These are phyloP conservation scores for Artemia sinica DNA, from an alignment of 2,888 invertebrate species.

Conservation along the genomic window DNA sequence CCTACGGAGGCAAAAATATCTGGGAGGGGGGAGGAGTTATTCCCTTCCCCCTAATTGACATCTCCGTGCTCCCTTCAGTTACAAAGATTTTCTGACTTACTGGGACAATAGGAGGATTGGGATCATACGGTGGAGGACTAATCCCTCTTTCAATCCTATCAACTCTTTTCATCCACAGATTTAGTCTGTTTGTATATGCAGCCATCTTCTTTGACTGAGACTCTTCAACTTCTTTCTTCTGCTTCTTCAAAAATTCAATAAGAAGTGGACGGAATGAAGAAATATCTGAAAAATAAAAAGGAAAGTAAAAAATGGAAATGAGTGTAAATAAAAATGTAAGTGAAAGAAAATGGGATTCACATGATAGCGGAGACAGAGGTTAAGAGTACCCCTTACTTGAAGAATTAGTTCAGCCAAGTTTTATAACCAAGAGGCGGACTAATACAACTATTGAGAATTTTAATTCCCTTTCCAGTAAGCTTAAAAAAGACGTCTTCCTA, in stretches of 20 bases:
- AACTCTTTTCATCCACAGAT: neutral
- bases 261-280: conserved; percentile 12
- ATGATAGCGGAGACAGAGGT: too few species aligned
- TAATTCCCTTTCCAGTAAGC: too few species aligned
- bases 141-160: conserved; percentile 9
- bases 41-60: neutral
- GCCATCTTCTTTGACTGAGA: neutral
- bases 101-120: neutral
- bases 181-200: neutral
- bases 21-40: too few species aligned
- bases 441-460: too few species aligned
- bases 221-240: conserved; percentile 1
- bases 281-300: neutral
- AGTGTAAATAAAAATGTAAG: too few species aligned
- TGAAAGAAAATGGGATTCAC: too few species aligned
- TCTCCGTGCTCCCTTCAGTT: too few species aligned
- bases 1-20: too few species aligned
- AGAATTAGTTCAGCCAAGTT: too few species aligned
- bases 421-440: too few species aligned
- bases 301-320: conserved; percentile 16
- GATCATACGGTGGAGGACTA: neutral
- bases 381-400: too few species aligned
- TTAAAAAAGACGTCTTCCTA: too few species aligned
- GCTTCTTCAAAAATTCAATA: neutral
- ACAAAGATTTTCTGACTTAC: neutral